These are phyloP conservation scores for Lepus timidus DNA, from an alignment of 2,113 vertebrate genomes.

Conservation along the genomic window DNA sequence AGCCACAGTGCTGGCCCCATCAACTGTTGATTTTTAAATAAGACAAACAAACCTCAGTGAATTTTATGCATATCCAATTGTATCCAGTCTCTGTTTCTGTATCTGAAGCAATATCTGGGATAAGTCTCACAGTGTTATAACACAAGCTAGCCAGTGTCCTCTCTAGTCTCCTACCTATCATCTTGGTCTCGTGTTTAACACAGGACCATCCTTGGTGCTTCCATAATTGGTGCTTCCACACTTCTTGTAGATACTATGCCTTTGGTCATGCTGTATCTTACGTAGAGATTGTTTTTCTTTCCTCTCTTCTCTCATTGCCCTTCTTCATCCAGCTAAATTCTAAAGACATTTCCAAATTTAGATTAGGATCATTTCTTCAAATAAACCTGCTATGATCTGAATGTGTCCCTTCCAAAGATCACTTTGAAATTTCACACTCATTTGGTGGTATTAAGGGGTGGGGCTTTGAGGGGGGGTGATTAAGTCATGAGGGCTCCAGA, in stretches of 20 bases:
- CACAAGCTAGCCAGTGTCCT: background rate
- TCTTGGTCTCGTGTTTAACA: background rate
- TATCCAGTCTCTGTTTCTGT: background rate
- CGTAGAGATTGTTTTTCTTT: background rate
- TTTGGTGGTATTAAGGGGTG: background rate
- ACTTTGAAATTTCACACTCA: background rate
- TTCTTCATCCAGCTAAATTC: constrained; percentile 32
- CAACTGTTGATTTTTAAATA: constrained; percentile 5
- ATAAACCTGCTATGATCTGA: background rate
- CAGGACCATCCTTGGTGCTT: background rate
- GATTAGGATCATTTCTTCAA: constrained; percentile 23
- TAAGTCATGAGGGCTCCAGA: background rate
- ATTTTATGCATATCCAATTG: background rate
- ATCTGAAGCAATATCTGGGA: background rate
- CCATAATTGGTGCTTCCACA: background rate
- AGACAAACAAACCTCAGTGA: constrained; percentile 48
- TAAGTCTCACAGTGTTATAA: background rate
- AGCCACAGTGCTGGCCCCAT: background rate
- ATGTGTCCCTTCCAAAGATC: background rate
- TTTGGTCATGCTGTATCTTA: background rate
- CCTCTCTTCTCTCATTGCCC: background rate
- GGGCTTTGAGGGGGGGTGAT: background rate
- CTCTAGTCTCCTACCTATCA: background rate
- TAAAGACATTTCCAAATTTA: background rate
- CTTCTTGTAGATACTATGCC: background rate